Percentiles rank a stretch among this genome's conserved stretches.
Conservation (phyloP, 53 echinoderm and acorn worm genomes). For the Echinarachnius parma region DNA sequence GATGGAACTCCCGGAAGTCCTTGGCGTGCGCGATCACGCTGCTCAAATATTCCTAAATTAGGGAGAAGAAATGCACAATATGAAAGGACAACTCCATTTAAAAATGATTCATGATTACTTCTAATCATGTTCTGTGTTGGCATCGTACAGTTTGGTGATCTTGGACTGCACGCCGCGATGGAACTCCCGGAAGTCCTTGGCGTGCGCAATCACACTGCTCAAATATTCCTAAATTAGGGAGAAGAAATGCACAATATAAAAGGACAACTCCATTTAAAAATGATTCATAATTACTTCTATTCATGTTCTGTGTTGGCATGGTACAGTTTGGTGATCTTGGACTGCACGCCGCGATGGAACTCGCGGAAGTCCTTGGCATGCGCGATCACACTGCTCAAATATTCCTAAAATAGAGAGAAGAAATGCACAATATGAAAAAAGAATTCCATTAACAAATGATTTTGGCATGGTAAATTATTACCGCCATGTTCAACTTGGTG, state of each 20-base stretch:
- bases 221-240: slow-evolving; percentile 99
- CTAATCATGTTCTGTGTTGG: too few relatives aligned
- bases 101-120: too few relatives aligned
- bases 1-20: slow-evolving; percentile 98
- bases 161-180: slow-evolving; percentile 85
- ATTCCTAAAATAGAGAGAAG: too few relatives aligned
- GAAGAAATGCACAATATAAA: too few relatives aligned
- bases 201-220: slow-evolving; percentile 80
- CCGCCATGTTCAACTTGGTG: slow-evolving; percentile 84
- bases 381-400: slow-evolving; percentile 78
- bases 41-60: slow-evolving; percentile 98
- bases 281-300: too few relatives aligned
- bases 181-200: slow-evolving; percentile 98
- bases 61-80: too few relatives aligned
- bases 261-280: too few relatives aligned
- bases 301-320: slow-evolving; percentile 98
- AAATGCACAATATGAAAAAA: too few relatives aligned
- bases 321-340: slow-evolving; percentile 85
- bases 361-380: slow-evolving; percentile 99
- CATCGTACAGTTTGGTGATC: slow-evolving; percentile 88
- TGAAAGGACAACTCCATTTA: too few relatives aligned
- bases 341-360: slow-evolving; percentile 84
- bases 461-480: slow-evolving; percentile 95
- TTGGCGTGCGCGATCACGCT: slow-evolving; percentile 84
- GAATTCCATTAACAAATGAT: too few relatives aligned